Evolutionary conservation across 2,888 invertebrate genomes (phyloP), one percentile per base, ranked within the genome.

Genomic region (Tetragonisca angustula): DNA sequence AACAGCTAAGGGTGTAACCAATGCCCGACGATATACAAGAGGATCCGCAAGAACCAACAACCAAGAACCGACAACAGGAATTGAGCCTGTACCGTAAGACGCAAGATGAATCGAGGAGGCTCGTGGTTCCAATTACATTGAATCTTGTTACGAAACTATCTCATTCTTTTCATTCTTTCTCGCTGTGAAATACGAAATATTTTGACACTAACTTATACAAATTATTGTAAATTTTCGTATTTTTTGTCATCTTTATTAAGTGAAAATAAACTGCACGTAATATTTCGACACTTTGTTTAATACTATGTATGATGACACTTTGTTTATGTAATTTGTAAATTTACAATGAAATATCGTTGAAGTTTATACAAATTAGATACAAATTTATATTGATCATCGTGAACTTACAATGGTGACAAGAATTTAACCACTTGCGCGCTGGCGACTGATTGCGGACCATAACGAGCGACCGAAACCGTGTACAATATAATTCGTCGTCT

Each of bases 1-100:
- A 85, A 50, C 64, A 74, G 64, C 76, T 77, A 76, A 59, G 85
- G 80, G 64, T 43, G 43, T 71, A 76, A 78, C 70, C 76, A 81
- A 61, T 21, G 79, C n/a, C 52, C 69, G 54, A 36, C 82, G 15
- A 50, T 59, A 52, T n/a, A 49, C 32, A 61, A 69, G 36, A 76
- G 61, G 24, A 74, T 17, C 68, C 27, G 27, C 21, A 54, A 27
- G 68, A n/a, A 65, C 21, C 65, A 13, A 65, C 36, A 43, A n/a
- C 43, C 43, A 43, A 43, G 43, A 49, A 67, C 24, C 24, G 24
- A 24, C 64, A 21, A 62, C 32, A 36, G 21, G 6, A 36, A 65
- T 65, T 19, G n/a, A n/a, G 21, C 21, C 32, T 15, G 15, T 21
- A 15, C n/a, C 5, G 21, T 36, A 43, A 65, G 15, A 21, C 5